Conservation (phyloP, 2,797 vertebrate species). For the Cottoperca gobio region DNA sequence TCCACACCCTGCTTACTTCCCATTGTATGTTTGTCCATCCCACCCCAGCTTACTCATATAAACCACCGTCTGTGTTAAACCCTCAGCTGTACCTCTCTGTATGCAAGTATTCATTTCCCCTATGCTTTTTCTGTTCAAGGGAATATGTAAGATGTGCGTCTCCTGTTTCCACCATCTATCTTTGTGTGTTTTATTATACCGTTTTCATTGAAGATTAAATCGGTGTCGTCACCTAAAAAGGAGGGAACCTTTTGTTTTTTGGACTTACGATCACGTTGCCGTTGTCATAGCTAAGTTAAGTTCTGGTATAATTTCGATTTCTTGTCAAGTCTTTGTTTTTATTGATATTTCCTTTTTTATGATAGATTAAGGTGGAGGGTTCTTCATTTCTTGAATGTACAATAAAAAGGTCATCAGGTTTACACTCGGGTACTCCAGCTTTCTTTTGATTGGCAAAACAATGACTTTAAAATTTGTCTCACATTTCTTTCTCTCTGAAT, state of each 20-base stretch:
- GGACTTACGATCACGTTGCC: conserved; percentile 61
- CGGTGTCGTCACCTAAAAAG: conserved; percentile 55
- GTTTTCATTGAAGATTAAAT: conserved; percentile 61
- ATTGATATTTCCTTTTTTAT: conserved; percentile 43
- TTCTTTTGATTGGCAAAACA: conserved; percentile 69
- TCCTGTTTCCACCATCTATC: conserved; percentile 55
- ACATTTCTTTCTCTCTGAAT: conserved; percentile 24
- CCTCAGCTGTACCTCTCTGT: conserved; percentile 42
- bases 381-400: conserved; percentile 81
- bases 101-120: conserved; percentile 50
- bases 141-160: conserved; percentile 67
- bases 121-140: conserved; percentile 72
- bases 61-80: conserved; percentile 39
- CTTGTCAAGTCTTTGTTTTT: conserved; percentile 22
- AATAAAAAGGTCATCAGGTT: conserved; percentile 78
- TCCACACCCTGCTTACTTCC: conserved; percentile 11
- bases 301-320: conserved; percentile 40
- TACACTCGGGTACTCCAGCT: conserved; percentile 77
- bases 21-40: conserved; percentile 39
- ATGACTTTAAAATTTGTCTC: conserved; percentile 36
- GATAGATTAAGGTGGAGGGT: conserved; percentile 50
- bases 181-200: conserved; percentile 49
- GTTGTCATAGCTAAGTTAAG: conserved; percentile 54
- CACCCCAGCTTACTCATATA: conserved; percentile 30
- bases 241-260: conserved; percentile 52